Base-by-base conservation (phyloP, 1,140 invertebrate species). In the Dendrolimus punctatus region DNA sequence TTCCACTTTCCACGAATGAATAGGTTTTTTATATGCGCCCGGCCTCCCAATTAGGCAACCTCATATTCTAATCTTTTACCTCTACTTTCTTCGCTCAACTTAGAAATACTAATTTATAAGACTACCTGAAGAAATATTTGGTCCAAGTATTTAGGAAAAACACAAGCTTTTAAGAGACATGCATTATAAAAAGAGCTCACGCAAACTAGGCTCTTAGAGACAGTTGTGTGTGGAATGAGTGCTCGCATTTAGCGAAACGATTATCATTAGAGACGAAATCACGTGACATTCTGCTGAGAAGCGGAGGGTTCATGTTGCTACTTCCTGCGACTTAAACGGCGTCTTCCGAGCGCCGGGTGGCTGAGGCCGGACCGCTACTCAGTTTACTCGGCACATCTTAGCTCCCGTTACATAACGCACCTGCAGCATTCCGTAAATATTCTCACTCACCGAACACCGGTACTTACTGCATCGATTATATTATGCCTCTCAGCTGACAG, bases 381-480 rank as follows among this genome's bases (percentile, higher is more conserved):
- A 0, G 7, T 8, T 8, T 48, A 48, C 37, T 4, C 36, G 23
- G 7, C 8, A 8, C 6, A 10, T 23, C 45, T 54, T 51, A 54
- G 46, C 51, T 78, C 73, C 78, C 76, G 76, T 85, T 85, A 85
- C 62, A 79, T 83, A 85, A 85, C 74, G 60, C 73, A 79, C 71
- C 68, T 72, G 72, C 73, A 76, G 73, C 73, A 76, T 69, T 67
- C 69, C 65, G 67, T 64, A 57, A 61, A 66, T 64, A 64, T 51
- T 62, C 57, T 52, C 57, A 66, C 71, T 78, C 72, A 73, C 67
- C 73, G 60, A 63, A 67, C 72, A 80, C 74, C 69, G 76, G 73
- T 83, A 79, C 71, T 80, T 80, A 76, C 80, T 83, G 82, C 78
- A 80, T 83, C 70, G 76, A 85, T 85, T 83, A 80, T 84, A 70